Conservation (phyloP, 2,888 invertebrate genomes). For the Globia sparganii region DNA sequence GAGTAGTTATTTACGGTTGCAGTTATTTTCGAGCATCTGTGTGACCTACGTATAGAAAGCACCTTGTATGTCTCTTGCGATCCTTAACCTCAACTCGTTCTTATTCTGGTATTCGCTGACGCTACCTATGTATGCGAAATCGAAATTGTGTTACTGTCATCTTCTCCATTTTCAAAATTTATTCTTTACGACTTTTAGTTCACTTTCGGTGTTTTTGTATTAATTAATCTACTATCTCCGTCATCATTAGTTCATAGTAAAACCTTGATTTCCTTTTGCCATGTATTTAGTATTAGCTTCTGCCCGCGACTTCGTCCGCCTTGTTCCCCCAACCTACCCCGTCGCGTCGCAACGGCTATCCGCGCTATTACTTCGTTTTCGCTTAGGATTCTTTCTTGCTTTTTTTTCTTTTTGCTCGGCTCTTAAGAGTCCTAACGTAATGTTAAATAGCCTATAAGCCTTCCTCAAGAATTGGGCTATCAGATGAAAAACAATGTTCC, state of each 20-base stretch:
- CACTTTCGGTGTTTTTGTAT: neutral
- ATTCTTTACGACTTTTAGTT: neutral
- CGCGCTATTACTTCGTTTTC: no score
- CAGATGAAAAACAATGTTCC: no score
- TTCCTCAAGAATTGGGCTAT: no score
- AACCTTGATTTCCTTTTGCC: constrained; percentile 3
- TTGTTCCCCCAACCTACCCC: no score
- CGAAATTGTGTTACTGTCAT: neutral
- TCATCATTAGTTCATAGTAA: neutral
- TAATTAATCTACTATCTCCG: neutral
- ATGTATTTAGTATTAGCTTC: neutral
- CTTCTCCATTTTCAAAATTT: neutral
- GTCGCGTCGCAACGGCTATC: no score
- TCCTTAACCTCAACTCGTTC: constrained; percentile 21
- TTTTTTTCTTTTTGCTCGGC: no score
- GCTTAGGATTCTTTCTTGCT: no score
- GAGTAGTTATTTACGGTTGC: neutral
- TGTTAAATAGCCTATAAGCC: no score
- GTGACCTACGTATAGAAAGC: neutral
- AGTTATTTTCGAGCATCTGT: constrained; percentile 3
- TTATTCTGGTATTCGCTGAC: constrained; percentile 22
- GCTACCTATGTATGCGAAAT: neutral
- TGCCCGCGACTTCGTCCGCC: no score
- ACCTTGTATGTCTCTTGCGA: constrained; percentile 12
- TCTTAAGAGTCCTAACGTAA: no score